These are phyloP conservation scores for Phrynosoma blainvillii DNA, from an alignment of 2,113 vertebrate genomes.

Conservation along the genomic window DNA sequence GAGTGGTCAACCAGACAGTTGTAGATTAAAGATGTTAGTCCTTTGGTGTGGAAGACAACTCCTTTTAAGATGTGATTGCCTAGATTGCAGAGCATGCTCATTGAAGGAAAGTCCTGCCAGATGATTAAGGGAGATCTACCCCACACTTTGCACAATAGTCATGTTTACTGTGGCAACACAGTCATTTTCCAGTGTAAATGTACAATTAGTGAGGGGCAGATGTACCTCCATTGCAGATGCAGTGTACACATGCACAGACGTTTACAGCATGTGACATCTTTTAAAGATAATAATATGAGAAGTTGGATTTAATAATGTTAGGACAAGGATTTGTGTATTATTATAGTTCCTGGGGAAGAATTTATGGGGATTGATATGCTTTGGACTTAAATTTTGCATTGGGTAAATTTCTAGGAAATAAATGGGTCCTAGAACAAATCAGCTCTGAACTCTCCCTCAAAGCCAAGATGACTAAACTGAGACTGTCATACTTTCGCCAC, in stretches of 20 bases:
- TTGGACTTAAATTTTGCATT: background rate
- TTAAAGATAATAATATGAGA: background rate
- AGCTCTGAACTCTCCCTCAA: too few relatives aligned
- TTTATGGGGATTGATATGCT: background rate
- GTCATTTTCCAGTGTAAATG: too few relatives aligned
- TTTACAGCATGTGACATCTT: background rate
- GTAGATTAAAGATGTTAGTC: too few relatives aligned
- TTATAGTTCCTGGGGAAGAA: background rate
- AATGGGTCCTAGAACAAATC: too few relatives aligned
- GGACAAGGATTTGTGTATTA: background rate
- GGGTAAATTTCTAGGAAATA: background rate
- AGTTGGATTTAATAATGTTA: background rate
- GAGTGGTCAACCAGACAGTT: too few relatives aligned
- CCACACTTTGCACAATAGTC: background rate
- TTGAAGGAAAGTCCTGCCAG: slow-evolving; percentile 63
- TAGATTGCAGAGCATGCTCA: slow-evolving; percentile 58
- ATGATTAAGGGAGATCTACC: slow-evolving; percentile 25
- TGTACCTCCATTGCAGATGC: too few relatives aligned
- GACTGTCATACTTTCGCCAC: too few relatives aligned
- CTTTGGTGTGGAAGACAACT: slow-evolving; percentile 62
- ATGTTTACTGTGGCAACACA: too few relatives aligned
- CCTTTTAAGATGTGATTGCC: slow-evolving; percentile 59
- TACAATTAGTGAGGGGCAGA: too few relatives aligned
- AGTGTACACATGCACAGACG: too few relatives aligned
- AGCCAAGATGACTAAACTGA: too few relatives aligned